Base-by-base conservation (phyloP, 2,113 vertebrate species). In the Cettia cetti region DNA sequence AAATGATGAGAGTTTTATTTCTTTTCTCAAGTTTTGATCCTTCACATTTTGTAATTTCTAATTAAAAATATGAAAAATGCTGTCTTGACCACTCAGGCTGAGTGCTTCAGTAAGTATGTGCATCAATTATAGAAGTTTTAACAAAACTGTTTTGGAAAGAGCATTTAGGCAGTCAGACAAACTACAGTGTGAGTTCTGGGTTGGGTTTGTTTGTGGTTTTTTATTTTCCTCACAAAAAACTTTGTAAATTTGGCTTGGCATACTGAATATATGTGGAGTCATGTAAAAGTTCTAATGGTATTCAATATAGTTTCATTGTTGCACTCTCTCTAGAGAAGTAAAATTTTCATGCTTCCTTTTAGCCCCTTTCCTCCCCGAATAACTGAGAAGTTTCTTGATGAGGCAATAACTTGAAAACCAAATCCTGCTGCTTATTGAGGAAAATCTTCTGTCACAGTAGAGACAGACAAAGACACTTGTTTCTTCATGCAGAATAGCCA, bases 171-270 rank as follows among this genome's bases (percentile, higher is more conserved):
- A 61, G 20, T 61, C 45, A 61, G 33, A 45, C 6, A 68, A 82
- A 54, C 15, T 30, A 5, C 5, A 57, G 1, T 61, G 16, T 27
- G 11, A 59, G 11, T 8, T 77, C 64, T 50, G 10, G 12, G 16
- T 27, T 50, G 14, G 11, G 8, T 31, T 71, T 26, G 1, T 47
- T 54, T 40, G 2, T 2, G 2, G 0, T 12, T 60, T 52, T 87
- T 80, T 33, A 13, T 45, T 33, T 74, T 28, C 23, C 15, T 78
- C 28, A 45, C 16, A 30, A 59, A 49, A 37, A 44, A 1, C 4
- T 14, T 4, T 24, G 15, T 22, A 50, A 39, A 49, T 84, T 71
- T 83, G 18, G 1, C 42, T 44, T 50, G 19, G 23, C 11, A 26
- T 57, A 50, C 23, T 53, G 47, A 24, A 24, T 57, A n/a, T 7